These are phyloP conservation scores for Ctenomys sociabilis DNA, from an alignment of 2,113 vertebrate species.

Conservation along the genomic window DNA sequence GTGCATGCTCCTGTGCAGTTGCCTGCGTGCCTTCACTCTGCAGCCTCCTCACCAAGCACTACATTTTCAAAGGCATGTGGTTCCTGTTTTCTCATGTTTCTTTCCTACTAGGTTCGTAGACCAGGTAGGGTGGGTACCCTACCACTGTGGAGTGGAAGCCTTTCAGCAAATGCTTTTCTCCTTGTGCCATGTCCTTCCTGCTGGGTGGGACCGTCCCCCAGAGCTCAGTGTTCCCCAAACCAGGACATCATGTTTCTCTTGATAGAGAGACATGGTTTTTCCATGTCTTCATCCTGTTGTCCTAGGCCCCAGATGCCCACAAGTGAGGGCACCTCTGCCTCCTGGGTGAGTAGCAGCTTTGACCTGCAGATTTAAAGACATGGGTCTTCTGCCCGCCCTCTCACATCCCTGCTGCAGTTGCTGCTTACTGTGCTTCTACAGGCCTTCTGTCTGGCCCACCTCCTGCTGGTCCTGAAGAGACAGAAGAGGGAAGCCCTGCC, in stretches of 20 bases:
- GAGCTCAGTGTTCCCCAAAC: not conserved
- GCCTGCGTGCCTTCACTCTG: not conserved
- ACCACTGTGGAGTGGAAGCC: not conserved
- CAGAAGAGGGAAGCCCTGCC: not conserved
- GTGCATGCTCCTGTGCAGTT: not conserved
- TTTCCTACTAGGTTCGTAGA: not conserved
- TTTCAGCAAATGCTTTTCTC: not conserved
- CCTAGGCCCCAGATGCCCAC: not conserved
- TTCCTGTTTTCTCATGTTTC: not conserved
- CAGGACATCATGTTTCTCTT: not conserved
- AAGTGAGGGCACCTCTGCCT: not conserved
- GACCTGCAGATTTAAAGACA: not conserved
- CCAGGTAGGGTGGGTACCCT: not conserved
- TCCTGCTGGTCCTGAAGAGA: not conserved
- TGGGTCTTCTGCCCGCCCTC: not conserved
- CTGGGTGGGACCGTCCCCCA: not conserved
- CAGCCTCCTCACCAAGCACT: not conserved
- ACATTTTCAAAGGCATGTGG: not conserved
- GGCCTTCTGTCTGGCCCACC: not conserved
- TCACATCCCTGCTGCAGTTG: not conserved
- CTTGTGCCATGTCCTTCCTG: not conserved
- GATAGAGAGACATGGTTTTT: not conserved
- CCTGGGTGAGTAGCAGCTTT: not conserved
- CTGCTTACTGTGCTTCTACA: not conserved
- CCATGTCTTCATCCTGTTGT: not conserved